Evolutionary conservation across 2,113 vertebrate genomes (phyloP).

Genomic region (Daboia siamensis): DNA sequence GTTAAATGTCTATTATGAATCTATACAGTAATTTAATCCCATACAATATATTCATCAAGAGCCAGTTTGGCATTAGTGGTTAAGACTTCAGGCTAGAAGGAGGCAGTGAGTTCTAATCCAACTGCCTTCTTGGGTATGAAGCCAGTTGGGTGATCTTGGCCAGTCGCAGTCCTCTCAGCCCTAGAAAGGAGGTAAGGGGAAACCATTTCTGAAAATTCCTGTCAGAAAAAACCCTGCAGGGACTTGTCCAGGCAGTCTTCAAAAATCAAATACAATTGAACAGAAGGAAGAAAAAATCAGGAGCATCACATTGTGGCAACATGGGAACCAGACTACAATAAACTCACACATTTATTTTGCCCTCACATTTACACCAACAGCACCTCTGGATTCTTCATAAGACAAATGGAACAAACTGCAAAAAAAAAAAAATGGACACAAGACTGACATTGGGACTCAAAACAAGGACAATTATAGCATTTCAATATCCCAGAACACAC

Average conservation of each 20-base stretch:
- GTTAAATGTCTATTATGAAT: not conserved
- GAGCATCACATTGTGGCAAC: not conserved
- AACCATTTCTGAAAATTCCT: not conserved
- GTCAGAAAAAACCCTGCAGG: not conserved
- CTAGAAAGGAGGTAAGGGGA: not conserved
- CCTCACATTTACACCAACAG: not conserved
- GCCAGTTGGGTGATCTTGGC: not conserved
- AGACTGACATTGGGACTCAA: not conserved
- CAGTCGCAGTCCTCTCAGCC: not conserved
- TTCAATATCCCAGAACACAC: not conserved
- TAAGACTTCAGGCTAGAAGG: not conserved
- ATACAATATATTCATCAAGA: not conserved
- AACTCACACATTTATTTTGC: not conserved
- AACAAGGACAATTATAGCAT: not conserved
- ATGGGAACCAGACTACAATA: not conserved
- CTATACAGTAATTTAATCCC: not conserved
- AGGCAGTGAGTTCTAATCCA: not conserved
- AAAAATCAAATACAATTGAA: not conserved
- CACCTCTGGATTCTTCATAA: not conserved
- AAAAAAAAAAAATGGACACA: not conserved
- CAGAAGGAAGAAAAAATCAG: not conserved
- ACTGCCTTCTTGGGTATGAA: not conserved
- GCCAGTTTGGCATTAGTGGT: not conserved
- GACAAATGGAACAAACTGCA: not conserved
- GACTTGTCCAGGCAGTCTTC: not conserved